Conservation (phyloP, 2,888 invertebrate species). For the Uropetala carovei region DNA sequence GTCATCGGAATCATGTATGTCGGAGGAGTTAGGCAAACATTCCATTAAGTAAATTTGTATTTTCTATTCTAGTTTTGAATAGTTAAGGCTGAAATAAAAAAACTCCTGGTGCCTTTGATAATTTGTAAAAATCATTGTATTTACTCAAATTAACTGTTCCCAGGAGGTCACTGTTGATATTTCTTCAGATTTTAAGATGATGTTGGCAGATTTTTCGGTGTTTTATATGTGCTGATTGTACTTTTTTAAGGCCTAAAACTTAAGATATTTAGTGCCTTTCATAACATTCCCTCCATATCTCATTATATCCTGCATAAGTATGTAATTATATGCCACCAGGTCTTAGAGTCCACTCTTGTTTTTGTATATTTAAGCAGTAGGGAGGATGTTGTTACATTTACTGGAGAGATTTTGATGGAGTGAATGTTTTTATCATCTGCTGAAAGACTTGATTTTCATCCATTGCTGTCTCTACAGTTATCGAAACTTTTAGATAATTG, state of each 20-base stretch:
- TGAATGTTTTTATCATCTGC: constrained; percentile 14
- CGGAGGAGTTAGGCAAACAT: constrained; percentile 34
- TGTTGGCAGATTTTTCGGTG: constrained; percentile 61
- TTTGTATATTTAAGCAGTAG: neutral
- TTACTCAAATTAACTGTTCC: constrained; percentile 40
- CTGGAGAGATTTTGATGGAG: neutral
- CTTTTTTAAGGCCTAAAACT: constrained; percentile 60
- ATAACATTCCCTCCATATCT: constrained; percentile 63
- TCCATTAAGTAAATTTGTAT: constrained; percentile 48
- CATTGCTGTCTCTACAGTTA: neutral
- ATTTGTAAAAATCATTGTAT: constrained; percentile 52
- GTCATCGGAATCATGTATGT: neutral
- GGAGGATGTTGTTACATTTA: neutral
- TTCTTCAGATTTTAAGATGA: constrained; percentile 62
- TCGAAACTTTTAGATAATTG: constrained; percentile 4
- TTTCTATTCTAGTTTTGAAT: constrained; percentile 63
- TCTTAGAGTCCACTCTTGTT: neutral
- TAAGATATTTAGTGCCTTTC: constrained; percentile 64
- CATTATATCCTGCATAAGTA: constrained; percentile 35
- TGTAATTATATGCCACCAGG: neutral
- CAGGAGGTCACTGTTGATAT: constrained; percentile 63
- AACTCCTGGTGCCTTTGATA: constrained; percentile 60
- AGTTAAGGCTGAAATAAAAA: constrained; percentile 45
- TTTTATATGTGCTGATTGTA: constrained; percentile 64
- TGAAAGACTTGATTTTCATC: neutral